Conservation (phyloP, 2,797 vertebrate species). For the Graptemys geographica region DNA sequence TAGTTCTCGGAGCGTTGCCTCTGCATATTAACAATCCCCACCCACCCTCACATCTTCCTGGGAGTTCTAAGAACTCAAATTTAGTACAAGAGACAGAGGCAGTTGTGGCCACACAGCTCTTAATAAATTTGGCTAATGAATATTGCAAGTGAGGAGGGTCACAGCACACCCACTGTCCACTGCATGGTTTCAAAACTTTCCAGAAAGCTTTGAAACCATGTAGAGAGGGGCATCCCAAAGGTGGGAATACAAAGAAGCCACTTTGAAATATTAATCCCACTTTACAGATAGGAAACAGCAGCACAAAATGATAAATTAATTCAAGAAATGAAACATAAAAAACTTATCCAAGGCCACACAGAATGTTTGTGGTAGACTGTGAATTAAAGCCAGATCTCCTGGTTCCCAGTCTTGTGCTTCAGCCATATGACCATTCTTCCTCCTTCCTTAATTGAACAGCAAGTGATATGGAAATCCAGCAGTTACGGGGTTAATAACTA, state of each 20-base stretch:
- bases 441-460: background rate
- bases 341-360: background rate
- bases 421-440: background rate
- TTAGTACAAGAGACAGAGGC: background rate
- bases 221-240: background rate
- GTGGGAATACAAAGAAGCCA: background rate
- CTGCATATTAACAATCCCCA: background rate
- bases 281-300: background rate
- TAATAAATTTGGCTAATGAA: background rate
- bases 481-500: background rate
- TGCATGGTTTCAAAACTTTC: background rate
- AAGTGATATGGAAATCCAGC: background rate
- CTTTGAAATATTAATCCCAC: background rate
- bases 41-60: background rate
- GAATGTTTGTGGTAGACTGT: background rate
- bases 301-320: background rate
- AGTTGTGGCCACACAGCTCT: background rate
- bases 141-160: background rate
- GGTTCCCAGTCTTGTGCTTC: background rate
- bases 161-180: background rate
- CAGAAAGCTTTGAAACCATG: background rate
- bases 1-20: background rate
- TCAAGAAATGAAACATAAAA: background rate
- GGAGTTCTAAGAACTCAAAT: background rate
- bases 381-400: background rate